Conservation (phyloP, 2,888 invertebrate species). For the Lacanobia oleracea region DNA sequence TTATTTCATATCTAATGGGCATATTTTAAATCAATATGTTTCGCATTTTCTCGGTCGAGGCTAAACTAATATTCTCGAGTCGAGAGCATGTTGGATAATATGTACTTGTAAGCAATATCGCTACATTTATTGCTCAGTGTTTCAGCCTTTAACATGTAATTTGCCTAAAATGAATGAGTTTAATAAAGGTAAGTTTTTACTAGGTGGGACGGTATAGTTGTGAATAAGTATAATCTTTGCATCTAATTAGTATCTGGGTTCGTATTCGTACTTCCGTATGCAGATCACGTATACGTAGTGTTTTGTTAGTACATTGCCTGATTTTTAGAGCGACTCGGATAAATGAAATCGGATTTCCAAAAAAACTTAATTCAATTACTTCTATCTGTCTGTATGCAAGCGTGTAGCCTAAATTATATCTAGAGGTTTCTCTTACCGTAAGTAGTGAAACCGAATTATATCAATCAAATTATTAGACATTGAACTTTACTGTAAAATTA, state of each 20-base stretch:
- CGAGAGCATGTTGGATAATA: conserved; percentile 14
- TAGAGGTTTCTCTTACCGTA: conserved; percentile 51
- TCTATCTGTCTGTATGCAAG: conserved; percentile 46
- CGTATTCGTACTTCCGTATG: neutral
- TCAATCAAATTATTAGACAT: conserved; percentile 56
- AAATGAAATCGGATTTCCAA: conserved; percentile 33
- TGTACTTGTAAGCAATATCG: neutral
- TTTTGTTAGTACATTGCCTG: neutral
- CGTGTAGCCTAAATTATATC: conserved; percentile 56
- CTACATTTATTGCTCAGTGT: neutral
- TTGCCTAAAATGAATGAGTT: neutral
- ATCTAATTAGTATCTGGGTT: neutral
- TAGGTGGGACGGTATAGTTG: neutral
- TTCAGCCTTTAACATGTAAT: neutral
- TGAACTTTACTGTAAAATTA: conserved; percentile 56
- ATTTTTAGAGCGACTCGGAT: conserved; percentile 40
- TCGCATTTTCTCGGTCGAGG: conserved; percentile 31
- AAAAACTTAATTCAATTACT: conserved; percentile 48
- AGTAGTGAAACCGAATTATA: conserved; percentile 60
- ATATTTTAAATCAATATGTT: conserved; percentile 43
- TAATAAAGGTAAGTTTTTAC: neutral
- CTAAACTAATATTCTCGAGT: conserved; percentile 4
- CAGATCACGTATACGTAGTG: neutral
- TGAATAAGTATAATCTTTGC: conserved; percentile 10
- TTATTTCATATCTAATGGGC: conserved; percentile 8